Base-by-base conservation (phyloP, 2,113 vertebrate species). In the Nasalis larvatus region DNA sequence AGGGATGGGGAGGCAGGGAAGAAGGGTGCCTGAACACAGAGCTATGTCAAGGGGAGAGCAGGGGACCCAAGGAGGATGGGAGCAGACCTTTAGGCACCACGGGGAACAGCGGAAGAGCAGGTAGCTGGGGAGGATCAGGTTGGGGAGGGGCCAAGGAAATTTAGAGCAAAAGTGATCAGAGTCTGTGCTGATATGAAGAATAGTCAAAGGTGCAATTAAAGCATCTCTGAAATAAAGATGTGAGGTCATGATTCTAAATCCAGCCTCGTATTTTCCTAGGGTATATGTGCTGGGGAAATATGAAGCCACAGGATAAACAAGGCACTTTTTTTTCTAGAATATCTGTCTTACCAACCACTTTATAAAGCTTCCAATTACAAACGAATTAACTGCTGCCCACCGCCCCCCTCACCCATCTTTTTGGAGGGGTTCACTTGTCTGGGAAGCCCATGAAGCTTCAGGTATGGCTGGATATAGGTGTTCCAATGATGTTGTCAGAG, bases 321-420 rank as follows among this genome's bases (percentile, higher is more conserved):
- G 20, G 42, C 58, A 66, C 37, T 89, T 87, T 68, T 68, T 42
- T 63, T 86, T 69, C 85, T 92, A 69, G 54, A 87, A 96, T 47
- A 84, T 47, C 73, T 89, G 25, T 52, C 89, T 96, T 91, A 66
- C 42, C 73, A 77, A 93, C 76, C 63, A 93, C 30, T 89, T 86
- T 76, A 49, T 32, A 54, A 94, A 74, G 6, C 5, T 63, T 63
- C 71, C 47, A 23, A 13, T 20, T 74, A 58, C 66, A 85, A 84
- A 78, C 35, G 54, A 94, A 86, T 71, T 66, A 78, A 21, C 60
- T 63, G 27, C 60, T 10, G 20, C 8, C 10, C 37, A 8, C 18
- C 8, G 8, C 8, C 8, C 60, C 27, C 12, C 12, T 0, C 54
- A 3, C 1, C 8, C 35, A 4, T 13, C 66, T 69, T 63, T 9